Base-by-base conservation (phyloP, 2,797 vertebrate species). In the Gouania willdenowi region DNA sequence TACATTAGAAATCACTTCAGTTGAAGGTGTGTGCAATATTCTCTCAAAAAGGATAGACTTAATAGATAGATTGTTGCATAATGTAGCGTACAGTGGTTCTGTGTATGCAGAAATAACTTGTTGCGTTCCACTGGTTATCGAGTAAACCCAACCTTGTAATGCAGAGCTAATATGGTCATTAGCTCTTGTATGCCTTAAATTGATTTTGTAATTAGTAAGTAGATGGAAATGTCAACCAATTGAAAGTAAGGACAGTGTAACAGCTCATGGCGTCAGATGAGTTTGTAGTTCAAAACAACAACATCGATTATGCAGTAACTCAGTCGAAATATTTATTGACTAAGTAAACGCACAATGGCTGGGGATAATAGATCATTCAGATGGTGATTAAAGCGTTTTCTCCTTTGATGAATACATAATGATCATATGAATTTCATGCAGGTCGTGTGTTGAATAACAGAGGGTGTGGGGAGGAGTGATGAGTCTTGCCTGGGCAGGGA, bases 401-500 rank as follows among this genome's bases (percentile, higher is more conserved):
- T 8, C 12, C 10, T 29, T 39, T 15, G 3, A 11, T 9, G 5
- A 26, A 26, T 6, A 1, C 5, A 11, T 11, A 26, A 11, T 26
- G 11, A 10, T 26, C 26, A 11, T 1, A 10, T 9, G 20, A 6
- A 5, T 1, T 20, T 19, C 1, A n/a, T n/a, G n/a, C n/a, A n/a
- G n/a, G n/a, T n/a, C n/a, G n/a, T n/a, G n/a, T n/a, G n/a, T n/a
- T n/a, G n/a, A n/a, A n/a, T n/a, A n/a, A n/a, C n/a, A n/a, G n/a
- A n/a, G n/a, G n/a, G n/a, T n/a, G n/a, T n/a, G n/a, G n/a, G n/a
- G n/a, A n/a, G n/a, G n/a, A n/a, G n/a, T n/a, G 8, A 17, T 34
- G 17, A n/a, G 5, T 3, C 25, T 73, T 87, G 92, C 94, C 94
- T 81, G 91, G 90, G 36, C 93, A 99, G 52, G 95, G 94, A 20